These are phyloP conservation scores for Drosophila hydei DNA, from an alignment of 1,140 invertebrate genomes.

Conservation along the genomic window DNA sequence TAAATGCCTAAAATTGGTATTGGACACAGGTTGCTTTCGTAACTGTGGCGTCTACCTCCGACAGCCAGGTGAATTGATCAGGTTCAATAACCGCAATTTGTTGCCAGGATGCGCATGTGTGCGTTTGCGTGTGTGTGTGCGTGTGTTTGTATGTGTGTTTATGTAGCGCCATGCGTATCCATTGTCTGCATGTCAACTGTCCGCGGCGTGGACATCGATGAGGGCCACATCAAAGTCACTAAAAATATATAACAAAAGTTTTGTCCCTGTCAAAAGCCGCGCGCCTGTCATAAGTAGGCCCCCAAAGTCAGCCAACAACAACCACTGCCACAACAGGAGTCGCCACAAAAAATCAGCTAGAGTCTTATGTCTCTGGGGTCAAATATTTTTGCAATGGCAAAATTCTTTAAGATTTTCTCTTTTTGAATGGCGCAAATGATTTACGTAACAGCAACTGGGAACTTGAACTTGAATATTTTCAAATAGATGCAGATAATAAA, in stretches of 20 bases:
- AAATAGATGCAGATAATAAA: too few species aligned
- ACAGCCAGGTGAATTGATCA: slow-evolving; percentile 21
- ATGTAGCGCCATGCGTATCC: slow-evolving; percentile 70
- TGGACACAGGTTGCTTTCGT: slow-evolving; percentile 55
- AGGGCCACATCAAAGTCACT: slow-evolving; percentile 79
- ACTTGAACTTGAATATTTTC: too few species aligned
- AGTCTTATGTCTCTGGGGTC: slow-evolving; percentile 62
- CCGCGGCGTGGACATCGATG: slow-evolving; percentile 70
- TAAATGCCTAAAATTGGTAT: slow-evolving; percentile 74
- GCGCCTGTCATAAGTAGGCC: slow-evolving; percentile 76
- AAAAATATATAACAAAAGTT: slow-evolving; percentile 69
- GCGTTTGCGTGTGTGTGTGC: not conserved
- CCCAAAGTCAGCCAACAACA: slow-evolving; percentile 34
- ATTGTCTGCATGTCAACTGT: slow-evolving; percentile 79
- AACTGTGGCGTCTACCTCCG: slow-evolving; percentile 34
- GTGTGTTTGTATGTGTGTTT: slow-evolving; percentile 22
- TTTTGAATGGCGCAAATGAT: too few species aligned
- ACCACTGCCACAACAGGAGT: slow-evolving; percentile 27
- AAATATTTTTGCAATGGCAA: slow-evolving; percentile 50
- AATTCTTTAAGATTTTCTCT: too few species aligned
- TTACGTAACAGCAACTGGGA: too few species aligned
- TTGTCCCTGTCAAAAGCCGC: slow-evolving; percentile 54
- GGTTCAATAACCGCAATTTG: slow-evolving; percentile 75
- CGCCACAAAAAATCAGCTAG: slow-evolving; percentile 7
- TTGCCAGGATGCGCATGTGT: slow-evolving; percentile 42